Evolutionary conservation across 1,140 invertebrate species (phyloP).

Genomic region (Drosophila equinoxialis): DNA sequence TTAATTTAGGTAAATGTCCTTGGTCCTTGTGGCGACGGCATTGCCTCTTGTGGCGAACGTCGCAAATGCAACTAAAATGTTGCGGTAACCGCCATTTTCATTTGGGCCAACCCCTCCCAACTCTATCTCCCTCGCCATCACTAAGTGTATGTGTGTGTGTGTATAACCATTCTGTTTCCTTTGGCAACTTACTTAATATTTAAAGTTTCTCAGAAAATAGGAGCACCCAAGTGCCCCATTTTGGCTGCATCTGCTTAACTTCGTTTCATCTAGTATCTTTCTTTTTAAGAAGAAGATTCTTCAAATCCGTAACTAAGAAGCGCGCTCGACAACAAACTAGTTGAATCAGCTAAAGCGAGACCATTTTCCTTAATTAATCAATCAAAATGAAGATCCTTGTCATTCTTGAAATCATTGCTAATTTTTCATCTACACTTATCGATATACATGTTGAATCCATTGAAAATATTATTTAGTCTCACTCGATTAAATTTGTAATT

Average conservation of each 20-base stretch:
- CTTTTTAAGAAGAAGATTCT: too few species aligned
- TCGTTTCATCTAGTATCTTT: neutral
- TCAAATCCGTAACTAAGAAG: too few species aligned
- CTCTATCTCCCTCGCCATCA: slow-evolving; percentile 1
- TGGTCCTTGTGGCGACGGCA: slow-evolving; percentile 77
- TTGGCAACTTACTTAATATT: slow-evolving; percentile 65
- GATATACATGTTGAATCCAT: too few species aligned
- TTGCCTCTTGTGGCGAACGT: slow-evolving; percentile 75
- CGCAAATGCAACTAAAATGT: slow-evolving; percentile 81
- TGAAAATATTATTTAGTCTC: neutral
- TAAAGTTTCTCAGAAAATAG: slow-evolving; percentile 48
- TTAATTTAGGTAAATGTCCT: slow-evolving; percentile 82
- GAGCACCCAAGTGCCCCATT: slow-evolving; percentile 42
- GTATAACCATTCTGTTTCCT: slow-evolving; percentile 31
- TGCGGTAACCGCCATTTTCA: slow-evolving; percentile 72
- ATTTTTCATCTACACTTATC: too few species aligned
- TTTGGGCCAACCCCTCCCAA: slow-evolving; percentile 29
- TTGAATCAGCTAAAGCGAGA: too few species aligned
- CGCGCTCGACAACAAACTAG: too few species aligned
- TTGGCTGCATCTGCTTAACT: slow-evolving; percentile 20
- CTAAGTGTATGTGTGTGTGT: slow-evolving; percentile 28
- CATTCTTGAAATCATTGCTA: too few species aligned
- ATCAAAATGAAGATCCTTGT: too few species aligned
- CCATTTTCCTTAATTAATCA: too few species aligned
- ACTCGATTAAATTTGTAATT: neutral